Conservation (phyloP, 2,797 vertebrate genomes). For the Darevskia nairensis region DNA sequence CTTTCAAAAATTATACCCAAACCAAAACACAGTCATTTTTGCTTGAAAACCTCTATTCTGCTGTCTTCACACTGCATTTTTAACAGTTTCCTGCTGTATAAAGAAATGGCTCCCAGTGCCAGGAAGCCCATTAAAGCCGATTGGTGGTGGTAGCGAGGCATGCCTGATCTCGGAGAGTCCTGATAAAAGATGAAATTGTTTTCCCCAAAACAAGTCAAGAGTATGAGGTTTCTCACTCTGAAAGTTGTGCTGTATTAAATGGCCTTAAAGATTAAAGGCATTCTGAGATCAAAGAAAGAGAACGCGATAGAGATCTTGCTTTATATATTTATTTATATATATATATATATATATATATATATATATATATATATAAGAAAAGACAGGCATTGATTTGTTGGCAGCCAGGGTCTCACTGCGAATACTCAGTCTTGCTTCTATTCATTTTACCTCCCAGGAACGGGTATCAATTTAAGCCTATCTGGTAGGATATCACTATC, state of each 20-base stretch:
- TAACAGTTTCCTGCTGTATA: no score
- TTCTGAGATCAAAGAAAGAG: constrained; percentile 34
- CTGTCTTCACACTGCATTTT: no score
- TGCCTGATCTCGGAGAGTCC: background rate
- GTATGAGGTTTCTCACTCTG: constrained; percentile 27
- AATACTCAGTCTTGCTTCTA: constrained; percentile 22
- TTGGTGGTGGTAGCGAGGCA: background rate
- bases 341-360: constrained; percentile 30
- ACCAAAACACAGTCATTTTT: no score
- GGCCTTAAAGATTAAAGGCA: constrained; percentile 13
- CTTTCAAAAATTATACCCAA: no score
- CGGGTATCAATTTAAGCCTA: constrained; percentile 29
- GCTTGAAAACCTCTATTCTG: no score
- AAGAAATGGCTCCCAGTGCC: background rate
- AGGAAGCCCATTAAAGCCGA: constrained; percentile 4
- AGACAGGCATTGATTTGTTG: constrained; percentile 20
- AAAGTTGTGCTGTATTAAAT: constrained; percentile 7
- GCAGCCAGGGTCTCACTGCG: constrained; percentile 17
- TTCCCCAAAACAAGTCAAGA: background rate
- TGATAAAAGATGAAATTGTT: background rate
- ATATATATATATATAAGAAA: constrained; percentile 1
- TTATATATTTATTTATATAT: constrained; percentile 8
- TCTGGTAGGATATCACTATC: constrained; percentile 42
- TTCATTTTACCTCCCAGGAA: constrained; percentile 28
- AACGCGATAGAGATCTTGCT: constrained; percentile 20